Percentiles rank a stretch among this genome's conserved stretches.
Evolutionary conservation across 2,113 vertebrate species (phyloP).

Genomic region (Pungitius pungitius): DNA sequence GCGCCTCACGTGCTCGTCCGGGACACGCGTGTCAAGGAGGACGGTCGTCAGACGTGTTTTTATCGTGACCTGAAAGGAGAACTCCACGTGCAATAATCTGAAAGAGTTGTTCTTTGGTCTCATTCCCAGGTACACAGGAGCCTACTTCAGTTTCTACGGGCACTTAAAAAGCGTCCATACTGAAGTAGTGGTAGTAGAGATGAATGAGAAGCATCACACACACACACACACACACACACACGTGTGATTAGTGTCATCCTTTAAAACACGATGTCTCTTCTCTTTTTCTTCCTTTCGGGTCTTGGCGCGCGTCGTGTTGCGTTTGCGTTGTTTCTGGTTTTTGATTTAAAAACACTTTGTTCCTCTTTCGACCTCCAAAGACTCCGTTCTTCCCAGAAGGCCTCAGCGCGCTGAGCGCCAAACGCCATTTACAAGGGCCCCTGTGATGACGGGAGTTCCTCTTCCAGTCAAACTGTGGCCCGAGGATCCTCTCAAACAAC

Average conservation of each 20-base stretch:
- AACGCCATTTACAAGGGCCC: slow-evolving; percentile 37
- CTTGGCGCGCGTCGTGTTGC: neutral
- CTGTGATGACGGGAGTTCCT: no score
- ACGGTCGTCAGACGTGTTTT: slow-evolving; percentile 84
- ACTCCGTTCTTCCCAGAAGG: slow-evolving; percentile 12
- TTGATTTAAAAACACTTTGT: slow-evolving; percentile 59
- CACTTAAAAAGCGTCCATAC: neutral
- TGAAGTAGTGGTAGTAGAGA: neutral
- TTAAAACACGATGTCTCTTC: no score
- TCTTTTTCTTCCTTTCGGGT: neutral
- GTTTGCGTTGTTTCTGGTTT: slow-evolving; percentile 20
- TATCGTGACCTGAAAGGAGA: slow-evolving; percentile 81
- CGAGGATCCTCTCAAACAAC: neutral
- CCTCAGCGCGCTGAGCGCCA: slow-evolving; percentile 33
- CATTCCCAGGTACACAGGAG: neutral
- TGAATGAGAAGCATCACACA: neutral
- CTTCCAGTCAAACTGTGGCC: slow-evolving; percentile 2
- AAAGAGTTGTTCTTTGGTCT: slow-evolving; percentile 39
- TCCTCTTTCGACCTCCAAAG: slow-evolving; percentile 44
- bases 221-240: neutral
- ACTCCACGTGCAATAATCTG: slow-evolving; percentile 92
- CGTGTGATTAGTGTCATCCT: no score
- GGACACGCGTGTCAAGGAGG: slow-evolving; percentile 86
- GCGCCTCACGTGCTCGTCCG: slow-evolving; percentile 68
- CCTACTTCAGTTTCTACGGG: neutral